Evolutionary conservation across 2,888 invertebrate genomes (phyloP), one percentile per base, ranked within the genome.

Genomic region (Nomada ruficornis): DNA sequence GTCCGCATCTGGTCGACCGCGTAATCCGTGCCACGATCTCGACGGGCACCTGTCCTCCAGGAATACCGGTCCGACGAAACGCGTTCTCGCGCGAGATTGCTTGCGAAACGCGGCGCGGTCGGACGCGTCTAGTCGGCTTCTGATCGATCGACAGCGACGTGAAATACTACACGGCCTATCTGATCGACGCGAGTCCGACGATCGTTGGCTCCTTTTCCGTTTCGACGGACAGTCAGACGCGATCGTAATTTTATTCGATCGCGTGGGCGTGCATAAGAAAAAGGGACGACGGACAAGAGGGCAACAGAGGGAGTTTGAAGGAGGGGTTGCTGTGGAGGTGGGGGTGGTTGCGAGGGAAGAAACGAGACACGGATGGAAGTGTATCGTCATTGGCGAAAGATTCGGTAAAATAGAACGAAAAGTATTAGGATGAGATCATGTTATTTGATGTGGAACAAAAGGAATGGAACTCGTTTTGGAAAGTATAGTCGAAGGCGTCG

Each of bases 41-140:
- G 64, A 64, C 71, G 69, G 75, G 73, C 83, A 82, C 80, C 75
- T 83, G 83, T 82, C 82, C 78, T 79, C 70, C 73, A 72, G 83
- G 69, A 69, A 77, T 71, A 78, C 75, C 82, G 71, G 54, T 44
- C 47, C 36, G 72, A 57, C 80, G 67, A 54, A 77, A 81, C 69
- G 72, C 50, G 73, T 77, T 77, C 77, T 18, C 54, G 50, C 82
- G 76, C 63, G 74, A 68, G 79, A 73, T 63, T 62, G 70, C 64
- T 80, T 80, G 84, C 83, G 80, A 79, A 83, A 83, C 80, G 74
- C 50, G 13, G 23, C 64, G 80, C 67, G 79, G 83, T 80, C 63
- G 64, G 80, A 70, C 75, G 68, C 71, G 82, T 84, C 83, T 84
- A 84, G 79, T 50, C 69, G 72, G 73, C 65, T 70, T 36, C 60